Evolutionary conservation across 2,888 invertebrate species (phyloP).

Genomic region (Clostera curtula): DNA sequence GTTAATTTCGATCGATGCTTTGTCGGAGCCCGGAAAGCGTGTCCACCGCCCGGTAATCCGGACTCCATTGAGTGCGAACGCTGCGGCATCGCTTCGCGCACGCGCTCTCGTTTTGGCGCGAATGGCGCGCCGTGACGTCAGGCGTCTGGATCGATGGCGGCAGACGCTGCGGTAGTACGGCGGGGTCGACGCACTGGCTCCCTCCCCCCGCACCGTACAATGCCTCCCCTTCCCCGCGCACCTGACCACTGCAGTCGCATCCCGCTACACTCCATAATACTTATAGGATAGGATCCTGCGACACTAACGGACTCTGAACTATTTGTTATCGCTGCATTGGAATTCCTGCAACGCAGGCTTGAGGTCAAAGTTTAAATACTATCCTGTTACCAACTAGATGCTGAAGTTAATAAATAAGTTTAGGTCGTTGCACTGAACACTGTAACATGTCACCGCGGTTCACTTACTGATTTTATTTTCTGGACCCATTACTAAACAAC

Average conservation of each 20-base stretch:
- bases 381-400: no score
- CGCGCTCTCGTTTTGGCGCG: slow-evolving; percentile 73
- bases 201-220: slow-evolving; percentile 38
- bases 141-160: slow-evolving; percentile 74
- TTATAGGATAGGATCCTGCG: slow-evolving; percentile 40
- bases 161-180: slow-evolving; percentile 75
- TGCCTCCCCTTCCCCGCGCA: slow-evolving; percentile 46
- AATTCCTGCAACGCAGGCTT: no score
- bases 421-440: no score
- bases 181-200: slow-evolving; percentile 69
- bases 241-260: slow-evolving; percentile 70
- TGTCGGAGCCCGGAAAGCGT: slow-evolving; percentile 56
- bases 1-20: slow-evolving; percentile 48
- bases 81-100: slow-evolving; percentile 66
- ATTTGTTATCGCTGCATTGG: no score
- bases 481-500: slow-evolving; percentile 18
- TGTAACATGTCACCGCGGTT: no score
- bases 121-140: slow-evolving; percentile 72
- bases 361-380: no score
- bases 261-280: slow-evolving; percentile 41
- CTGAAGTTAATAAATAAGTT: no score
- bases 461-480: no score
- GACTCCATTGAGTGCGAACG: slow-evolving; percentile 68
- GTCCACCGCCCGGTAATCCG: slow-evolving; percentile 59
- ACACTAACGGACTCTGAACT: no score